These are phyloP conservation scores for Diglossa brunneiventris DNA, from an alignment of 2,113 vertebrate genomes.

Conservation along the genomic window DNA sequence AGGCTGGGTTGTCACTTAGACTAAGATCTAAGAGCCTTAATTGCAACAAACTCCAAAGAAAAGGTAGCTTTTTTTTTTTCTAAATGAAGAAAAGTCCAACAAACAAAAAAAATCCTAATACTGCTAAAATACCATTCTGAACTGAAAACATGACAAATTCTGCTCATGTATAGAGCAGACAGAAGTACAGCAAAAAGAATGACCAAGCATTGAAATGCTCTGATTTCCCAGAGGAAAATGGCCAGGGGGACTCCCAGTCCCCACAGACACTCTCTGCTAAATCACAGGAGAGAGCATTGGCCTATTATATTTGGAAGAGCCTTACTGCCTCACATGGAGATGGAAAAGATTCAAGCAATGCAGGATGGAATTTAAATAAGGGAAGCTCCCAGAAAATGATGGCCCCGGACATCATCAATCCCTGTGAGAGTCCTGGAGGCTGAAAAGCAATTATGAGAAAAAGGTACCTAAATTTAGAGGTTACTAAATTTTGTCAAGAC, in stretches of 20 bases:
- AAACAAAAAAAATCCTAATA: background rate
- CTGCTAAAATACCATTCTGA: background rate
- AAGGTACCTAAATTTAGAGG: background rate
- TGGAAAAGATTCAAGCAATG: slow-evolving; percentile 33
- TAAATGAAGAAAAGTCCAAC: background rate
- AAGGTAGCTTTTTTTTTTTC: background rate
- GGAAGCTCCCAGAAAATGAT: slow-evolving; percentile 10
- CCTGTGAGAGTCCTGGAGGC: background rate
- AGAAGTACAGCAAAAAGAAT: background rate
- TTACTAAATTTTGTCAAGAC: background rate
- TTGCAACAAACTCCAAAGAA: background rate
- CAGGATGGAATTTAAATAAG: slow-evolving; percentile 32
- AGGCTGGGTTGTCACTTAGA: background rate
- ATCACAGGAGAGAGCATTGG: background rate
- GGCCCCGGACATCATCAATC: background rate
- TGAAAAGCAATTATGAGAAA: background rate
- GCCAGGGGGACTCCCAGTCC: background rate
- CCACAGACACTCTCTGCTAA: background rate
- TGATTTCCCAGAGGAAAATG: background rate
- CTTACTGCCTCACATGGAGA: slow-evolving; percentile 34
- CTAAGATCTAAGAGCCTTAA: background rate
- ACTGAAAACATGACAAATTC: background rate
- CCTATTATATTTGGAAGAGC: slow-evolving; percentile 11
- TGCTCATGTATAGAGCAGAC: background rate
- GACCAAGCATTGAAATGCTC: background rate